These are phyloP conservation scores for Pavo muticus DNA, from an alignment of 2,113 vertebrate genomes.

Conservation along the genomic window DNA sequence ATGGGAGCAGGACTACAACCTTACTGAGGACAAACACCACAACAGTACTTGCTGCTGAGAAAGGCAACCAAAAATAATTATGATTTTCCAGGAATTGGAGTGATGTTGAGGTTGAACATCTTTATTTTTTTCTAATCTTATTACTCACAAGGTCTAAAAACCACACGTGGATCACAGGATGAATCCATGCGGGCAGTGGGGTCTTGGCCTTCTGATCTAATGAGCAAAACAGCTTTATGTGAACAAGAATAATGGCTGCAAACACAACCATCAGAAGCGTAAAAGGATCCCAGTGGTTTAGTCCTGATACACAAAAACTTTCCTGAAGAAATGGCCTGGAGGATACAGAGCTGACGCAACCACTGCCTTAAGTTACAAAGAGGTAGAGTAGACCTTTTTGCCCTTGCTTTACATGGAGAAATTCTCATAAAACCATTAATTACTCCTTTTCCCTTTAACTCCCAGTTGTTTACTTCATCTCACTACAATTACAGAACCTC, in stretches of 20 bases:
- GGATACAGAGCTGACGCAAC: rapidly evolving
- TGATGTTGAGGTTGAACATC: not conserved
- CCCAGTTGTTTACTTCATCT: rapidly evolving
- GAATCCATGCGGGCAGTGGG: not conserved
- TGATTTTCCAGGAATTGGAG: not conserved
- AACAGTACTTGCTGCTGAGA: not conserved
- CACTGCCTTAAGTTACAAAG: not conserved
- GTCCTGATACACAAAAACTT: not conserved
- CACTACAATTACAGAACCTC: not conserved
- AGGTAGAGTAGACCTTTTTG: not conserved
- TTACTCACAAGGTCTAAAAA: not conserved
- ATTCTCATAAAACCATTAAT: not conserved
- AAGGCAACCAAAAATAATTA: not conserved
- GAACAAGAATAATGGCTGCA: not conserved
- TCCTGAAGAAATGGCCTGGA: not conserved
- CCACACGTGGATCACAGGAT: rapidly evolving
- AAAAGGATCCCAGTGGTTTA: not conserved
- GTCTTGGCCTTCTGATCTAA: not conserved
- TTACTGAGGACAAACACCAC: not conserved
- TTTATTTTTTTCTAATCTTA: not conserved
- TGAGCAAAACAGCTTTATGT: not conserved
- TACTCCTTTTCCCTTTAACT: not conserved
- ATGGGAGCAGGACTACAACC: rapidly evolving
- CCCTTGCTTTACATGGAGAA: not conserved
- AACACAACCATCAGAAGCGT: not conserved